These are phyloP conservation scores for Mormyrus proboscirostris DNA, from an alignment of 2,797 vertebrate species.

Conservation along the genomic window DNA sequence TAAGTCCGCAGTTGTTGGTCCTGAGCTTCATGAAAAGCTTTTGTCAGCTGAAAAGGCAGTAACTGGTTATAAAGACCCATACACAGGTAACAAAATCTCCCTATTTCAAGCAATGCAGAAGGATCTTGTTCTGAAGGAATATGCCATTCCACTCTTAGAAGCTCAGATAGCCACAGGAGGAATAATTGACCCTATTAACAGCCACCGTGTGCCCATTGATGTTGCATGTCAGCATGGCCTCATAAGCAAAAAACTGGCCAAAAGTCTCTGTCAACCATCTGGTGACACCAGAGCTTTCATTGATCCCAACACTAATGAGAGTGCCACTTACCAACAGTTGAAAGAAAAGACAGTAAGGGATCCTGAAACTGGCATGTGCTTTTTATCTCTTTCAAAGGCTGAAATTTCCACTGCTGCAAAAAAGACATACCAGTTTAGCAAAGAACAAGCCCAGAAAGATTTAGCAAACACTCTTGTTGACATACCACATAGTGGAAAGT, in stretches of 20 bases:
- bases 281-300: constrained; percentile 74
- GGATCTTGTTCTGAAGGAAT: constrained; percentile 73
- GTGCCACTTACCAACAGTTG: constrained; percentile 72
- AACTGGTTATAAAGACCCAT: constrained; percentile 89
- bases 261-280: constrained; percentile 60
- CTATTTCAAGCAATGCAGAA: constrained; percentile 95
- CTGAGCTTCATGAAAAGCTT: constrained; percentile 89
- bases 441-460: constrained; percentile 77
- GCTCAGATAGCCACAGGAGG: constrained; percentile 85
- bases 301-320: constrained; percentile 74
- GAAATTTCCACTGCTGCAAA: constrained; percentile 64
- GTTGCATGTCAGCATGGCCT: constrained; percentile 75
- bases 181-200: constrained; percentile 82
- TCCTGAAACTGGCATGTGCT: constrained; percentile 65
- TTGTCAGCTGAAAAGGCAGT: constrained; percentile 85
- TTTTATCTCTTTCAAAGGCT: constrained; percentile 68
- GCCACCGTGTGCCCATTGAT: constrained; percentile 77
- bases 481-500: constrained; percentile 71
- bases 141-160: constrained; percentile 82
- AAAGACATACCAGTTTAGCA: constrained; percentile 71
- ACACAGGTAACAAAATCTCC: constrained; percentile 81
- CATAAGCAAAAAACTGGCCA: constrained; percentile 64
- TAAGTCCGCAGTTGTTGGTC: constrained; percentile 79
- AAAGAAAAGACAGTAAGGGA: constrained; percentile 69
- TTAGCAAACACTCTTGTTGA: constrained; percentile 74